Evolutionary conservation across 2,797 vertebrate genomes (phyloP).

Genomic region (Premnoplex brunnescens): DNA sequence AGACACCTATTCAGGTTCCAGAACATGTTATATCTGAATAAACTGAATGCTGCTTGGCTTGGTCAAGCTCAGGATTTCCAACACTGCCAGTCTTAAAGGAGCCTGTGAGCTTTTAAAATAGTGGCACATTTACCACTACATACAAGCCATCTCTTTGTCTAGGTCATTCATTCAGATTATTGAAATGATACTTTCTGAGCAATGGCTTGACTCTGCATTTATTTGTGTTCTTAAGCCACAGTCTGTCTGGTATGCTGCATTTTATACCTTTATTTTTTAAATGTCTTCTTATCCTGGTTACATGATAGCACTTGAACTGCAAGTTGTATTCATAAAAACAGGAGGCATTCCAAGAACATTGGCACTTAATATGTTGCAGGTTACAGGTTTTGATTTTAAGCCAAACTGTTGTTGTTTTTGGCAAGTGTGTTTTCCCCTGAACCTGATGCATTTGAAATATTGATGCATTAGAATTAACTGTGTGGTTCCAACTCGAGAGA

Average conservation of each 20-base stretch:
- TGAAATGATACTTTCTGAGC: neutral
- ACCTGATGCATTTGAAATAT: conserved; percentile 31
- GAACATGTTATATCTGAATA: neutral
- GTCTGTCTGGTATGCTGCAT: neutral
- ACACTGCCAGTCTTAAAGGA: neutral
- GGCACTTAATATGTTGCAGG: neutral
- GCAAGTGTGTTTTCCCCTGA: conserved; percentile 5
- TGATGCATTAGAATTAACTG: neutral
- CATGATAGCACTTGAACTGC: neutral
- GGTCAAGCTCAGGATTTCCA: neutral
- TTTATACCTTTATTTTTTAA: conserved; percentile 22
- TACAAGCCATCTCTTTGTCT: neutral
- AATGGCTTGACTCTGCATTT: neutral
- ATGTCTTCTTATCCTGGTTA: neutral
- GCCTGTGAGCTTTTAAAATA: neutral
- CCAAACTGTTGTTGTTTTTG: conserved; percentile 46
- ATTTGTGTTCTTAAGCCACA: neutral
- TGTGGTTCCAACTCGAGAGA: neutral
- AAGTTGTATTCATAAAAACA: neutral
- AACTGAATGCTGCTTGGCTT: neutral
- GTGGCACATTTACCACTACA: neutral
- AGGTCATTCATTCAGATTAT: neutral
- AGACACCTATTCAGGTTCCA: neutral
- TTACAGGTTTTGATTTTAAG: conserved; percentile 27
- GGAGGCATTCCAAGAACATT: conserved; percentile 36